Base-by-base conservation (phyloP, 2,888 invertebrate genomes). In the Metalampra italica region DNA sequence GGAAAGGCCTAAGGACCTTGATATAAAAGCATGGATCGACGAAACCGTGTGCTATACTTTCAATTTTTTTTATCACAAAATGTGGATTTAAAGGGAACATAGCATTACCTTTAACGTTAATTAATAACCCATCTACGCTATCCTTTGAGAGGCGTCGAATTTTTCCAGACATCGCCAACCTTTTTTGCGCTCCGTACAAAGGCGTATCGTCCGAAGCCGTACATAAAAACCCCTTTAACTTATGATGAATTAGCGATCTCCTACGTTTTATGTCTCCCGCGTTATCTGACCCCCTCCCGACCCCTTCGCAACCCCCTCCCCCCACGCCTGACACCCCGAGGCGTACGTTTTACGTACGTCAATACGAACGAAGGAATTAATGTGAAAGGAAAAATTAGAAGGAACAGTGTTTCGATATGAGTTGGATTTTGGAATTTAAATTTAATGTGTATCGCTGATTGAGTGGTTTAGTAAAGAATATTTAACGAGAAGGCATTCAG, bases 171-270 rank as follows among this genome's bases (percentile, higher is more conserved):
- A 79, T 81, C 80, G 76, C 63, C 60, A 64, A 76, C 70, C 70
- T 82, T 86, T 22, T 87, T 86, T 85, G 79, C 78, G 56, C 54
- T 70, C 76, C 68, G 72, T 82, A 85, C 83, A 82, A 81, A 71
- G 73, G 78, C 72, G 76, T 70, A 67, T 67, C 68, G 71, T 62
- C 65, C 41, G 57, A 71, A 75, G 73, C 62, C 66, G 80, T 79
- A 82, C 84, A 83, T 88, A 89, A 88, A 87, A 88, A 88, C 87
- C 89, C 78, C 89, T 89, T 89, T 88, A 89, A 89, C 88, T 89
- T 89, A 89, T 89, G 89, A 89, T 89, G 89, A 88, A 89, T 89
- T 89, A 89, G 89, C 89, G 86, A 88, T 88, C 86, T 88, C 83
- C 84, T 87, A 81, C 84, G 86, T 78, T 86, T 85, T 85, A 86